Percentiles rank a stretch among this genome's conserved stretches.
These are phyloP conservation scores for Drosophila basisetae DNA, from an alignment of 2,888 invertebrate species.

Conservation along the genomic window DNA sequence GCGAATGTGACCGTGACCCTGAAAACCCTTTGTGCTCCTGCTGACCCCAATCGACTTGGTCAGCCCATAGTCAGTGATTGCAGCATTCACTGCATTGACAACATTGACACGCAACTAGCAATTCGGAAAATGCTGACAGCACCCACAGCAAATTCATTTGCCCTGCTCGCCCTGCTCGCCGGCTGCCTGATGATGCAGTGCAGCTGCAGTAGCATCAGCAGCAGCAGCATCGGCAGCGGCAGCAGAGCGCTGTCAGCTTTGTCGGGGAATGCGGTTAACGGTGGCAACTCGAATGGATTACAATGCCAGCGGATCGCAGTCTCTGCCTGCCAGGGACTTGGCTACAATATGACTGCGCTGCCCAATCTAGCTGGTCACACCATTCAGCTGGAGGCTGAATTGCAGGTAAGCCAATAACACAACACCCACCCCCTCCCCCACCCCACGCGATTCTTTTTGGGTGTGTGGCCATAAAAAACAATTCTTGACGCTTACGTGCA, in stretches of 20 bases:
- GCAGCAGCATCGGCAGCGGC: slow-evolving; percentile 4
- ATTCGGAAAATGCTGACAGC: slow-evolving; percentile 13
- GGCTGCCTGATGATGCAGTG: slow-evolving; percentile 26
- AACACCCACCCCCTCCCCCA: neutral
- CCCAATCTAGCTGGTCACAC: slow-evolving; percentile 94
- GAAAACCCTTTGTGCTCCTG: slow-evolving; percentile 11
- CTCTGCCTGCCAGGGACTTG: slow-evolving; percentile 92
- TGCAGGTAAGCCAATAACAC: slow-evolving; percentile 87
- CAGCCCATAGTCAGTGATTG: neutral
- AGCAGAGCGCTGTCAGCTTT: neutral
- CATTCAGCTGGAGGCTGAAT: slow-evolving; percentile 92
- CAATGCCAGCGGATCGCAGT: slow-evolving; percentile 93
- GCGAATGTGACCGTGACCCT: slow-evolving; percentile 38
- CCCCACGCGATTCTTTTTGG: slow-evolving; percentile 33
- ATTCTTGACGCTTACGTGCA: slow-evolving; percentile 81
- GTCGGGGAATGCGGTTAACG: slow-evolving; percentile 35
- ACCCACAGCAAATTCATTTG: neutral
- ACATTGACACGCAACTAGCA: neutral
- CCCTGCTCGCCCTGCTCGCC: slow-evolving; percentile 20
- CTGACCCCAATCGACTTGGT: neutral
- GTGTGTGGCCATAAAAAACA: slow-evolving; percentile 75
- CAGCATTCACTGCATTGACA: neutral
- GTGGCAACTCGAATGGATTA: slow-evolving; percentile 81
- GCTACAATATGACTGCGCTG: slow-evolving; percentile 94
- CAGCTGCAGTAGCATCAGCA: slow-evolving; percentile 18